phyloP scores from a whole-genome alignment of 2,888 invertebrate genomes.

The Ornithoptera priamus region DNA sequence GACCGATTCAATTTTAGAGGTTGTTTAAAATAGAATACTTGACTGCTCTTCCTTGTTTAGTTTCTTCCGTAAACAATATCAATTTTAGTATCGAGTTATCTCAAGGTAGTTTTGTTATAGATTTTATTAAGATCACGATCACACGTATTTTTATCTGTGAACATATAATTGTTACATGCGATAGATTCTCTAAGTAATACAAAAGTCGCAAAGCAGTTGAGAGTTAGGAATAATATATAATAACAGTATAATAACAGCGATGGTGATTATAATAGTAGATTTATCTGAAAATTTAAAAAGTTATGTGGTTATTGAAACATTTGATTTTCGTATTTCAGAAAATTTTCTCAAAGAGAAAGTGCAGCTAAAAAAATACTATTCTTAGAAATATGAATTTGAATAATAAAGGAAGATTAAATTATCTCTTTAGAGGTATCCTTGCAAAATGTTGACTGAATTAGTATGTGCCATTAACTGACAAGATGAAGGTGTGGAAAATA shows the following conservation, averaged over 20 bases:
- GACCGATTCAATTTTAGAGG: constrained; percentile 12
- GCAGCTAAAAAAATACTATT: too few relatives aligned
- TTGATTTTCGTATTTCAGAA: too few relatives aligned
- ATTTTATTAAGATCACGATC: constrained; percentile 17
- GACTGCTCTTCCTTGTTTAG: constrained; percentile 40
- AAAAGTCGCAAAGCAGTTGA: too few relatives aligned
- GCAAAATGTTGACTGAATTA: neutral
- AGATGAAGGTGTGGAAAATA: constrained; percentile 13
- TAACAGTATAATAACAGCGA: too few relatives aligned
- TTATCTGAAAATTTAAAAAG: too few relatives aligned
- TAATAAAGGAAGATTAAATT: neutral
- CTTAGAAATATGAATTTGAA: neutral
- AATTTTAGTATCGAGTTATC: constrained; percentile 30
- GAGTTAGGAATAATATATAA: too few relatives aligned
- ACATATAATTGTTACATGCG: too few relatives aligned
- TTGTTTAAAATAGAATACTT: constrained; percentile 22
- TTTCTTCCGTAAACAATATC: constrained; percentile 43
- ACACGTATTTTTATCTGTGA: neutral
- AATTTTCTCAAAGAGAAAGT: too few relatives aligned
- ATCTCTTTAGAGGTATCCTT: neutral
- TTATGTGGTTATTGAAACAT: too few relatives aligned
- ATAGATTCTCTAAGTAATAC: too few relatives aligned
- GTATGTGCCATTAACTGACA: neutral
- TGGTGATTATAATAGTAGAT: too few relatives aligned
- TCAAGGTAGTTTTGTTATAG: constrained; percentile 29